Conservation (phyloP, 1,140 invertebrate genomes). For the Panulirus ornatus region DNA sequence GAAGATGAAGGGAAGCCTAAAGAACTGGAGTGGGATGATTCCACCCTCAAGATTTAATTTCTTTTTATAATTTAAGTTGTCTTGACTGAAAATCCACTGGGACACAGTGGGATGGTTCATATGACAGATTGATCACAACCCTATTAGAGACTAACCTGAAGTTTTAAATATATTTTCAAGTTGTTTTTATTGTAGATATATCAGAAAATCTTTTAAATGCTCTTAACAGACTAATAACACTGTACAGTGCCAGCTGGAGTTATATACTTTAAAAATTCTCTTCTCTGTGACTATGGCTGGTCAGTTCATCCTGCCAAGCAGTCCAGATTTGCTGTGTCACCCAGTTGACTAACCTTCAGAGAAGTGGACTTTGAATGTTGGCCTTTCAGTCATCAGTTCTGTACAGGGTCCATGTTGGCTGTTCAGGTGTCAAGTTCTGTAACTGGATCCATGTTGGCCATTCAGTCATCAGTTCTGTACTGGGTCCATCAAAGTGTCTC, state of each 20-base stretch:
- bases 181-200: background rate
- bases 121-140: slow-evolving; percentile 23
- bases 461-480: slow-evolving; percentile 41
- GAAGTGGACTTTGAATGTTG: slow-evolving; percentile 3
- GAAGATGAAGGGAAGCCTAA: slow-evolving; percentile 80
- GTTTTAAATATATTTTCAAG: background rate
- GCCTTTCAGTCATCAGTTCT: slow-evolving; percentile 37
- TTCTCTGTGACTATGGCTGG: slow-evolving; percentile 19
- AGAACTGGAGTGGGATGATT: slow-evolving; percentile 85
- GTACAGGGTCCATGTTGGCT: slow-evolving; percentile 35
- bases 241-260: slow-evolving; percentile 6
- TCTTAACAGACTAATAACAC: slow-evolving; percentile 2
- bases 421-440: no score
- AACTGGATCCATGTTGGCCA: slow-evolving; percentile 19
- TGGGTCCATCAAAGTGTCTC: slow-evolving; percentile 42
- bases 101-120: slow-evolving; percentile 33
- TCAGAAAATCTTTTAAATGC: slow-evolving; percentile 2
- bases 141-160: background rate
- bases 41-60: slow-evolving; percentile 81
- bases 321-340: background rate
- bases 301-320: slow-evolving; percentile 18
- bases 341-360: slow-evolving; percentile 29
- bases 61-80: slow-evolving; percentile 4
- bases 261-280: slow-evolving; percentile 20
- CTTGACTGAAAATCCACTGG: background rate